These are phyloP conservation scores for Pristionchus maxplancki DNA, from an alignment of 2,888 invertebrate species.

Conservation along the genomic window DNA sequence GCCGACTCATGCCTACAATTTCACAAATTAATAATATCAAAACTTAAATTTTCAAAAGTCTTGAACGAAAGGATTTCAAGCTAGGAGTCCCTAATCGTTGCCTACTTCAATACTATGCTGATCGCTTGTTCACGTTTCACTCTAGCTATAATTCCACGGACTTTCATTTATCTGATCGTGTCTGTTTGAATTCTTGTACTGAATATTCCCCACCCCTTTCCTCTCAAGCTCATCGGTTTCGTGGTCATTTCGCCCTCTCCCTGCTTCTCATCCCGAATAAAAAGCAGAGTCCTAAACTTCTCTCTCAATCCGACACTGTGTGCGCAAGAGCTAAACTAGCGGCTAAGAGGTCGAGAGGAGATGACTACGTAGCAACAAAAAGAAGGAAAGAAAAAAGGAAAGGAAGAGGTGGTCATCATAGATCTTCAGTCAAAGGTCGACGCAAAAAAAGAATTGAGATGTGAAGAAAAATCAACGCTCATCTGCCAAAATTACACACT, in stretches of 20 bases:
- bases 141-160: not conserved
- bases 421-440: not conserved
- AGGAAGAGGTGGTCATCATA: not conserved
- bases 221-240: not conserved
- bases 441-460: not conserved
- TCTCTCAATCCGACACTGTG: not conserved
- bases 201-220: not conserved
- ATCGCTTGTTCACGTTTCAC: not conserved
- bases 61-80: no score
- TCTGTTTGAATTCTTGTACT: no score
- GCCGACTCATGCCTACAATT: conserved; percentile 72
- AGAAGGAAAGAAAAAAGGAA: not conserved
- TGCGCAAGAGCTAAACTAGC: not conserved
- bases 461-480: not conserved
- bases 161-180: no score
- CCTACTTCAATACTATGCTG: no score
- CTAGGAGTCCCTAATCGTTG: no score
- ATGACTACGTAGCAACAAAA: not conserved
- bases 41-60: not conserved
- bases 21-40: not conserved
- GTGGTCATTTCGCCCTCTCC: not conserved
- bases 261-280: conserved; percentile 13
- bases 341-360: not conserved
- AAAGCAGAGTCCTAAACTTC: not conserved
- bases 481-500: conserved; percentile 35